phyloP scores from a whole-genome alignment of 2,797 vertebrate genomes.

The Rhinophrynus dorsalis region DNA sequence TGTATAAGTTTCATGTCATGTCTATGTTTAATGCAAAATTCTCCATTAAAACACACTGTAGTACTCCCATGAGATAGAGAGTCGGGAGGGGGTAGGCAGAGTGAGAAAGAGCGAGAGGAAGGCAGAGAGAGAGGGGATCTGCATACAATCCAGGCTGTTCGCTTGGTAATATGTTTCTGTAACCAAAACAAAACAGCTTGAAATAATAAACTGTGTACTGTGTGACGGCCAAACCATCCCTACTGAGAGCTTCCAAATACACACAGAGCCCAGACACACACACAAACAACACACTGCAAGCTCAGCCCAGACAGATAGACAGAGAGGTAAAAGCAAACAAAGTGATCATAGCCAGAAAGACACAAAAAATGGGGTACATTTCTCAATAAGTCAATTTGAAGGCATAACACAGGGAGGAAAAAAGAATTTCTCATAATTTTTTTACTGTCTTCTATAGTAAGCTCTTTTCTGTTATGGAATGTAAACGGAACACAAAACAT shows the following conservation, averaged over 20 bases:
- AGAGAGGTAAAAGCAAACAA: not conserved
- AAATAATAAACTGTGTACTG: slow-evolving; percentile 39
- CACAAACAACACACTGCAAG: not conserved
- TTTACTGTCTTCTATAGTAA: no score
- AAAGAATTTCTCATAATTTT: no score
- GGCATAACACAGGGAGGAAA: no score
- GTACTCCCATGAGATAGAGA: no score
- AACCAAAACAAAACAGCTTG: slow-evolving; percentile 33
- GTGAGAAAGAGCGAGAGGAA: not conserved
- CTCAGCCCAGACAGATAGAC: not conserved
- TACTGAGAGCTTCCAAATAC: slow-evolving; percentile 3
- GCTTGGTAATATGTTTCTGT: slow-evolving; percentile 2
- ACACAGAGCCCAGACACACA: slow-evolving; percentile 21
- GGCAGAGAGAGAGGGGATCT: not conserved
- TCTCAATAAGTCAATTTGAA: no score
- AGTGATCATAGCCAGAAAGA: no score
- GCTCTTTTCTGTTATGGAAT: no score
- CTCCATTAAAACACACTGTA: no score
- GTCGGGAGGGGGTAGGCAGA: not conserved
- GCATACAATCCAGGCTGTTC: not conserved
- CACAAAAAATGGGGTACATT: no score
- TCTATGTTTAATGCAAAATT: no score
- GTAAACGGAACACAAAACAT: no score
- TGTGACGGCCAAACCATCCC: slow-evolving; percentile 24
- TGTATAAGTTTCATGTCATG: no score